A percentile compares a stretch with the other conserved stretches of the same genome.
Evolutionary conservation across 2,888 invertebrate species (phyloP).

Genomic region (Pedicia rivosa): DNA sequence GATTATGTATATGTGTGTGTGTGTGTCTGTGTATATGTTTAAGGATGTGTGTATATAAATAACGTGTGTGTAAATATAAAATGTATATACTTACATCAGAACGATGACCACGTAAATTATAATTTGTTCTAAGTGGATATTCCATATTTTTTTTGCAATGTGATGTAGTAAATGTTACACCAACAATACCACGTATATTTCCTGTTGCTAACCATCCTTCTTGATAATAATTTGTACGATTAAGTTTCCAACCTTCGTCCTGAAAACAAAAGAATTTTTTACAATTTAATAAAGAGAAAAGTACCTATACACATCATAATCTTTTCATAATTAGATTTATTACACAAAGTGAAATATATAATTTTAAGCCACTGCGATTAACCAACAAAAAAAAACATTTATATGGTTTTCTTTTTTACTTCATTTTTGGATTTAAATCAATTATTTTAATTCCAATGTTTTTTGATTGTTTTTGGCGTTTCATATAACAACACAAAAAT

Average conservation of each 20-base stretch:
- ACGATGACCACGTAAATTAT: conserved; percentile 91
- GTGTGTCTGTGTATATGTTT: not conserved
- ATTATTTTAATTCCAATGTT: too few species aligned
- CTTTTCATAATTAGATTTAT: too few species aligned
- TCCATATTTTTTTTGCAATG: conserved; percentile 78
- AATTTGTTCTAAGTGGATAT: conserved; percentile 82
- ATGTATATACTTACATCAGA: conserved; percentile 60
- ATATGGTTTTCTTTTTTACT: too few species aligned
- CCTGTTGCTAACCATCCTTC: conserved; percentile 97
- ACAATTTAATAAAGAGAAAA: too few species aligned
- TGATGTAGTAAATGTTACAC: conserved; percentile 91
- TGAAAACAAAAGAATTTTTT: conserved; percentile 35
- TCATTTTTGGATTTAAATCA: too few species aligned
- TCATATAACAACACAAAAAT: too few species aligned
- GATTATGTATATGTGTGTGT: too few species aligned
- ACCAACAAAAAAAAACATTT: too few species aligned
- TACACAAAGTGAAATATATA: too few species aligned
- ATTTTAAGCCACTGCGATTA: too few species aligned
- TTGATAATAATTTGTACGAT: conserved; percentile 89
- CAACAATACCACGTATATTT: conserved; percentile 85
- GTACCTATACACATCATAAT: too few species aligned
- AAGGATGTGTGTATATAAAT: not conserved
- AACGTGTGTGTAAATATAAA: not conserved
- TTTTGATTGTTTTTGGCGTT: too few species aligned
- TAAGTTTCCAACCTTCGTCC: conserved; percentile 93